Base-by-base conservation (phyloP, 2,797 vertebrate genomes). In the Aphelocoma californica region DNA sequence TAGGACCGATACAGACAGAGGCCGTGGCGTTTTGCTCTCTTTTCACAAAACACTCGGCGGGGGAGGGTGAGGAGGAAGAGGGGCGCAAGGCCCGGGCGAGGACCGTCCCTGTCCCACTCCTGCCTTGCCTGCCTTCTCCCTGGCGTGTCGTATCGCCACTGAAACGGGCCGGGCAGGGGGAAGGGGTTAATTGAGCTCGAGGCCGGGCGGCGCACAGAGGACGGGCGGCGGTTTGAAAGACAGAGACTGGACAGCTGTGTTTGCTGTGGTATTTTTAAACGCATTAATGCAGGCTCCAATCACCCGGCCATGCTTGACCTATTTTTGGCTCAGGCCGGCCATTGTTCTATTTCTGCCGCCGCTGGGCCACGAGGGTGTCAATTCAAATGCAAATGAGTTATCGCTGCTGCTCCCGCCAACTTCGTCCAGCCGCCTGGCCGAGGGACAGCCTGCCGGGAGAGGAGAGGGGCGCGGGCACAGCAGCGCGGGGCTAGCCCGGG, bases 281-380 rank as follows among this genome's bases (percentile, higher is more conserved):
- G 98, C 99, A 99, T 99, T 99, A 99, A 99, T 99, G 99, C 98
- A 98, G 98, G 99, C 99, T 99, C 99, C 99, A 98, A 99, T 99
- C 99, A 98, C 99, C 97, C 98, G 97, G 98, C 99, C 98, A 98
- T 97, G 98, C 98, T 98, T 99, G 99, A 99, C 99, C 99, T 99
- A 99, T 99, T 99, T 99, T 99, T 99, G 99, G 99, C 99, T 98
- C 96, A 98, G 98, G 98, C 98, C 98, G 98, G 98, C 99, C 99
- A 99, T 99, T 99, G 99, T 99, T 99, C 99, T 99, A 99, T 99
- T 99, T 99, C 98, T 99, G 99, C 98, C 98, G 98, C 99, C 98
- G 99, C 98, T 99, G 99, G 99, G 98, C 99, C 98, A 97, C 97
- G 98, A 98, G 98, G 98, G 99, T 99, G 99, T 99, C 99, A 98